phyloP scores from a whole-genome alignment of 2,113 vertebrate species.

The Hippotragus niger region DNA sequence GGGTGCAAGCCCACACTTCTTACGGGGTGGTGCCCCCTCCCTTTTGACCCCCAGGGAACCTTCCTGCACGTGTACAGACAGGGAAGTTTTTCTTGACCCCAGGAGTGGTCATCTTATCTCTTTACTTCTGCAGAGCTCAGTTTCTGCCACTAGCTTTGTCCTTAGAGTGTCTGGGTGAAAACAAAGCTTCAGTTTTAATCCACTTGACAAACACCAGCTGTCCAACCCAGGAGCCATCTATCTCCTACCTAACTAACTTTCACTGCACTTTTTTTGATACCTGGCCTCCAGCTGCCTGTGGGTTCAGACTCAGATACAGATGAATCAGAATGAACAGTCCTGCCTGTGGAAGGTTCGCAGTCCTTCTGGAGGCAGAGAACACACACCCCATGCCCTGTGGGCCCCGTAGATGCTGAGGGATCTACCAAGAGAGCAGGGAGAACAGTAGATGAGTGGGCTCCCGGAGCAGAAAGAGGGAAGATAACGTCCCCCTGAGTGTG shows the following conservation, averaged over 20 bases:
- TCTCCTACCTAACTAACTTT: neutral
- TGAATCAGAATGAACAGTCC: neutral
- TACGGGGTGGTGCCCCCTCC: neutral
- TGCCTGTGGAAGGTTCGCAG: neutral
- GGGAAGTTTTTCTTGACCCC: neutral
- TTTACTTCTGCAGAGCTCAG: neutral
- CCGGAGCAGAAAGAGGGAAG: neutral
- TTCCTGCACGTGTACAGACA: neutral
- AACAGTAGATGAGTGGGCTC: neutral
- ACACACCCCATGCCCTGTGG: neutral
- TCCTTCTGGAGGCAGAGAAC: neutral
- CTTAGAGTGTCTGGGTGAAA: neutral
- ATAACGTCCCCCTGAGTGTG: rapidly evolving
- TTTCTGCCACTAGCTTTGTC: neutral
- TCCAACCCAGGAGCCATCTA: neutral
- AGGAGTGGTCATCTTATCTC: neutral
- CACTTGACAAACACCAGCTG: neutral
- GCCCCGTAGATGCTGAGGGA: neutral
- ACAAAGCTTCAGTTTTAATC: neutral
- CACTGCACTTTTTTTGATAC: neutral
- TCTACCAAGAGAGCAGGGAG: neutral
- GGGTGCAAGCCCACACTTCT: neutral
- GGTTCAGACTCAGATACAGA: neutral
- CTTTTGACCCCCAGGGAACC: neutral
- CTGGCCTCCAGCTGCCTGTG: neutral